Base-by-base conservation (phyloP, 2,797 vertebrate species). In the Scomberomorus guttatus region DNA sequence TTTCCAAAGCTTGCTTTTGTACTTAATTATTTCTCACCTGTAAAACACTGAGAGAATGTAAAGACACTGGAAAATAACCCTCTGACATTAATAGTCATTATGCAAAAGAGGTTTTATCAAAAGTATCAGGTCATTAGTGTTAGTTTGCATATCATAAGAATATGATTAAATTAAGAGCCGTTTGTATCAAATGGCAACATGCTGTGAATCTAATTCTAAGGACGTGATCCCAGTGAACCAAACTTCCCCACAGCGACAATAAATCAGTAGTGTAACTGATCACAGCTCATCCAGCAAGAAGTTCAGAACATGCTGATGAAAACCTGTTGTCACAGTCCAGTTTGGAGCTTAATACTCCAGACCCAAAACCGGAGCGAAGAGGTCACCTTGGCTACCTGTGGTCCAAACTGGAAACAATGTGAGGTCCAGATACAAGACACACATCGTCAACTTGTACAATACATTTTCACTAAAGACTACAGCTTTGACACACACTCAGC, bases 241-340 rank as follows among this genome's bases (percentile, higher is more conserved):
- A 80, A 75, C 32, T 71, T 67, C 64, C 78, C 51, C 32, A 8
- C 2, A 4, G 51, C 71, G 67, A 63, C 24, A 75, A 9, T 72
- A 62, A 64, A 62, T 44, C 44, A 6, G 4, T 7, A 48, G 6
- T 6, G 6, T 48, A 18, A 18, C 15, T 48, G 10, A 1, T 11
- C 11, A 12, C 34, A 75, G 51, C 77, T 71, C 70, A 62, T 50
- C 20, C 54, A 61, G 76, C 37, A 61, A 61, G 0, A n/a, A 42
- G 42, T 6, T 71, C 60, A 72, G 67, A 75, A 24, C 66, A 44
- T 34, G 68, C 27, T 61, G 75, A 29, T 50, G 64, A 12, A 48
- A 72, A 24, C 39, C 61, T 5, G 32, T 61, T 25, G 15, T 52
- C 11, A 17, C 25, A 11, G 27, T 48, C n/a, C 62, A 65, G 25